Percentiles rank a stretch among this genome's conserved stretches.
Conservation (phyloP, 2,113 vertebrate genomes). For the Amphiprion percula region DNA sequence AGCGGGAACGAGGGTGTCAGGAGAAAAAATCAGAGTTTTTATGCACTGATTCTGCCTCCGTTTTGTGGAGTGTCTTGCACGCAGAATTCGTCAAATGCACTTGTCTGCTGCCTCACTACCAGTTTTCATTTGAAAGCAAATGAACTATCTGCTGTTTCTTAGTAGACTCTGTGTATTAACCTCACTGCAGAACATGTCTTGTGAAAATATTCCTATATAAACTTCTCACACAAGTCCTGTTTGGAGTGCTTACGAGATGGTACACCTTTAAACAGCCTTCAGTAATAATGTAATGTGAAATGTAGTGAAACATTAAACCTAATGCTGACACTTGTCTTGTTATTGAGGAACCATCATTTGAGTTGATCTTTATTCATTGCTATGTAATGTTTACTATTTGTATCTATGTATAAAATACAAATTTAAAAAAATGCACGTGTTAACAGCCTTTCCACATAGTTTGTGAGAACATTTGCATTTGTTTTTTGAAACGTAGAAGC, state of each 20-base stretch:
- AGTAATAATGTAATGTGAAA: slow-evolving; percentile 65
- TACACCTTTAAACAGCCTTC: slow-evolving; percentile 38
- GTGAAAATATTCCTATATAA: slow-evolving; percentile 28
- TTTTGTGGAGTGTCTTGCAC: slow-evolving; percentile 56
- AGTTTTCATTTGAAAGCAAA: slow-evolving; percentile 34
- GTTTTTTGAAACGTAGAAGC: slow-evolving; percentile 70
- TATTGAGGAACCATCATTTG: slow-evolving; percentile 63
- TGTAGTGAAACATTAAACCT: slow-evolving; percentile 51
- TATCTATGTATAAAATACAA: slow-evolving; percentile 68
- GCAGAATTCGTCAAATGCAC: slow-evolving; percentile 35
- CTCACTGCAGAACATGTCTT: slow-evolving; percentile 1
- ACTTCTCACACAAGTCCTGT: slow-evolving; percentile 6
- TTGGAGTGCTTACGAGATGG: slow-evolving; percentile 14
- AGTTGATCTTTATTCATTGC: slow-evolving; percentile 76
- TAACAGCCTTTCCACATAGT: slow-evolving; percentile 54
- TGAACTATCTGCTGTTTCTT: slow-evolving; percentile 50
- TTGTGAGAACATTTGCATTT: slow-evolving; percentile 57
- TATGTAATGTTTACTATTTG: slow-evolving; percentile 81
- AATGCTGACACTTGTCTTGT: slow-evolving; percentile 52
- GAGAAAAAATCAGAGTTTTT: slow-evolving; percentile 10
- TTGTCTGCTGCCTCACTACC: slow-evolving; percentile 42
- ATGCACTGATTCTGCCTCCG: slow-evolving; percentile 45
- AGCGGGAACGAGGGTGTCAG: background rate
- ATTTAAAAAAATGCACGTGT: slow-evolving; percentile 65
- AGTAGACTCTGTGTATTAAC: slow-evolving; percentile 36